Conservation (phyloP, 1,140 invertebrate genomes). For the Atopsyche davidsoni region DNA sequence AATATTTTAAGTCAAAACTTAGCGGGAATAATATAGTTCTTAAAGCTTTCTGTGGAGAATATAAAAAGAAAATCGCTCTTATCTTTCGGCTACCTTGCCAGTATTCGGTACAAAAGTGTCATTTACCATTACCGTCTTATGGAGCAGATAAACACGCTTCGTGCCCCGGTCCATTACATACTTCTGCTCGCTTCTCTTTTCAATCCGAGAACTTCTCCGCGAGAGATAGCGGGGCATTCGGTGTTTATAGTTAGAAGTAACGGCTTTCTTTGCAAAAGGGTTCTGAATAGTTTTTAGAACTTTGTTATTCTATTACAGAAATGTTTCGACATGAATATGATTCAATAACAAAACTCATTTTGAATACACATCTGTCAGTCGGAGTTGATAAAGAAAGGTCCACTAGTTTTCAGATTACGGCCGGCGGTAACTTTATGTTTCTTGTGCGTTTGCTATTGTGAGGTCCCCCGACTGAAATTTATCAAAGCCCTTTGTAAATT, state of each 20-base stretch:
- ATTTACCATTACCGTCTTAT: slow-evolving; percentile 18
- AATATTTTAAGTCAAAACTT: too few species aligned
- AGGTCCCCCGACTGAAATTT: slow-evolving; percentile 17
- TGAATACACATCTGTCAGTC: slow-evolving; percentile 24
- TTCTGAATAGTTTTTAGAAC: slow-evolving; percentile 19
- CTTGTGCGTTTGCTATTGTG: slow-evolving; percentile 18
- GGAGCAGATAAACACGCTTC: slow-evolving; percentile 16
- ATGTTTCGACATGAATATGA: slow-evolving; percentile 27
- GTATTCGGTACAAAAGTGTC: slow-evolving; percentile 10
- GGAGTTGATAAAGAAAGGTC: slow-evolving; percentile 23
- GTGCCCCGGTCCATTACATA: slow-evolving; percentile 12
- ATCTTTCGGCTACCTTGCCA: neutral
- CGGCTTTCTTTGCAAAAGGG: slow-evolving; percentile 18
- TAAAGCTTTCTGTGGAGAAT: neutral
- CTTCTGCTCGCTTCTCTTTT: slow-evolving; percentile 14
- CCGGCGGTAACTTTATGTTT: slow-evolving; percentile 16
- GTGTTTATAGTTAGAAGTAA: slow-evolving; percentile 13
- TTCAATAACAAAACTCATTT: slow-evolving; percentile 29
- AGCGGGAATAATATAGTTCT: too few species aligned
- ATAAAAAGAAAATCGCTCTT: neutral
- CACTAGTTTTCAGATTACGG: slow-evolving; percentile 14
- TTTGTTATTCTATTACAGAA: slow-evolving; percentile 15
- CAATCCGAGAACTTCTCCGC: slow-evolving; percentile 16
- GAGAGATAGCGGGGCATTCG: slow-evolving; percentile 9
- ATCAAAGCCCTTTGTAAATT: slow-evolving; percentile 27